phyloP scores from a whole-genome alignment of 1,140 invertebrate species.

The Lepidurus couesii region DNA sequence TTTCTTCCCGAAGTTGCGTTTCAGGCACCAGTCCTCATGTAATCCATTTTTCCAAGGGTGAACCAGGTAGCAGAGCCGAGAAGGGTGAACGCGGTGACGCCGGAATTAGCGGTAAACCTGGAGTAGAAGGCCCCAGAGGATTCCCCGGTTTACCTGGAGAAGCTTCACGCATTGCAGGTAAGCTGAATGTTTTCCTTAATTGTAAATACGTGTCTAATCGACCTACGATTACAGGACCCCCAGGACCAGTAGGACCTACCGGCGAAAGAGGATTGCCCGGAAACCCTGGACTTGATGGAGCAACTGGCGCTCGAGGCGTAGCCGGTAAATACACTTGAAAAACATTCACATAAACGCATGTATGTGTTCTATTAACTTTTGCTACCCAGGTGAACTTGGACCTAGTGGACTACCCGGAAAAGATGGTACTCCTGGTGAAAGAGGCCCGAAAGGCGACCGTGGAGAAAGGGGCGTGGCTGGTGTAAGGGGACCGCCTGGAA shows the following conservation, averaged over 20 bases:
- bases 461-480: constrained; percentile 44
- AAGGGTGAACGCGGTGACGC: constrained; percentile 40
- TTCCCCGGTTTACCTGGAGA: constrained; percentile 22
- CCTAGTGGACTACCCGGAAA: constrained; percentile 36
- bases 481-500: constrained; percentile 37
- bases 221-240: constrained; percentile 36
- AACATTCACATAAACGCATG: constrained; percentile 37
- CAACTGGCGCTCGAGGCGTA: constrained; percentile 34
- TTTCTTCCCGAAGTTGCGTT: not conserved
- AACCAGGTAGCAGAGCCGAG: constrained; percentile 37
- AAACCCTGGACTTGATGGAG: constrained; percentile 41
- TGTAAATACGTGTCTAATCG: not conserved
- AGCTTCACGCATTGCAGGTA: constrained; percentile 26
- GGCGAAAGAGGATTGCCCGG: constrained; percentile 42
- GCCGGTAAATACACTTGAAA: constrained; percentile 8
- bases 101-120: constrained; percentile 41
- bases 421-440: constrained; percentile 34
- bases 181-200: not conserved
- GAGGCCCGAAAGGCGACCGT: constrained; percentile 45
- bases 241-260: constrained; percentile 40
- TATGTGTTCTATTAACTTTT: constrained; percentile 39
- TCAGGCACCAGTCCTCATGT: not conserved
- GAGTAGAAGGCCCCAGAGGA: constrained; percentile 23
- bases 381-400: constrained; percentile 35
- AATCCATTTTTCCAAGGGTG: constrained; percentile 35